Base-by-base conservation (phyloP, 2,888 invertebrate genomes). In the Cryptophagus acutangulus region DNA sequence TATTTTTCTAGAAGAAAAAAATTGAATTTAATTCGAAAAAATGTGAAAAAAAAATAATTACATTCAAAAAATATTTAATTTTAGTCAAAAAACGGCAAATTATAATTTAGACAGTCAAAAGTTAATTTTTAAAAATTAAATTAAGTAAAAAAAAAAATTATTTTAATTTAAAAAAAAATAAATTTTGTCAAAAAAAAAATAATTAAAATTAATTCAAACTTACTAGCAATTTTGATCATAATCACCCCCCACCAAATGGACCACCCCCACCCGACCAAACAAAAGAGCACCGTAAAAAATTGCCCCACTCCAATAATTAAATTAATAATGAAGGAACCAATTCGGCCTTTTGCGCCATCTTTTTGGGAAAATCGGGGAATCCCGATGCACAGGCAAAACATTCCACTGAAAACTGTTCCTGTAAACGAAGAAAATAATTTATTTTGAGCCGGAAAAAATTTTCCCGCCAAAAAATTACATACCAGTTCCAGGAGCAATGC, bases 191-290 rank as follows among this genome's bases (percentile, higher is more conserved):
- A 13, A 5, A 16, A 15, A 24, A 17, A 8, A 3, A 29, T 14
- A 15, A 16, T 14, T 38, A 34, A 26, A 34, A 33, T 44, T 33
- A 25, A 10, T 24, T 12, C 5, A 13, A 12, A 79, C 88, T 81
- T 70, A 95, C 95, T 83, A 46, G 95, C 85, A 58, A 90, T 78
- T 62, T 82, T 84, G 47, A 95, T 71, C 84, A 95, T 87, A 60
- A 91, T 87, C 51, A 92, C 83, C 2, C 95, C 96, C 96, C 96
- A 96, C 82, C 93, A 93, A 49, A 96, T 84, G 45, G 93, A 91
- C 96, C 96, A 96, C 54, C 95, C 94, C 95, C 95, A 96, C 12
- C 96, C 90, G 26, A 91, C 93, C 37, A 93, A 79, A 61, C 95
- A 87, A 74, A 96, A 95, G 38, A 94, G 78, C 37, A 95, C 87